Evolutionary conservation across 2,888 invertebrate genomes (phyloP), one percentile per base, ranked within the genome.

Genomic region (Acleris sparsana): DNA sequence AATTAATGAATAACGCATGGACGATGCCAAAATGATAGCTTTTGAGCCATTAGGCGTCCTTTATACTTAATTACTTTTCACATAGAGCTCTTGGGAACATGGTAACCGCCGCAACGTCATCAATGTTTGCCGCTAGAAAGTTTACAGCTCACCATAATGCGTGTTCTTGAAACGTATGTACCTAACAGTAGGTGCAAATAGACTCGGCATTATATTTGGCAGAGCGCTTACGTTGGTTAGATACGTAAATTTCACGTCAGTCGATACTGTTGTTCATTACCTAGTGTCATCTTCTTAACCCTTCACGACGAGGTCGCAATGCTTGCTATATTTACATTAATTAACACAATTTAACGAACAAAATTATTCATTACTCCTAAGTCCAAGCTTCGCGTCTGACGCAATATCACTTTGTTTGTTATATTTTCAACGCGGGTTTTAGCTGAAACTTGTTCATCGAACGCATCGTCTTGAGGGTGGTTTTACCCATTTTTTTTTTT

Each of bases 311-410:
- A 33, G 63, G 63, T 57, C 57, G 46, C 57, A 63, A 44, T 33
- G 52, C 52, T 57, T 46, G 55, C 60, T 44, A 29, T 48, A 66
- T 66, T 66, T 66, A 66, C 66, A 66, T 66, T 22, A 33, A 66
- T 66, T 66, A 62, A 46, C 66, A 64, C 59, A 62, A 62, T 52
- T 62, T 62, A 57, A 62, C 51, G 39, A 46, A 66, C 62, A 46
- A 66, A 66, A 62, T 57, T 25, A 57, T 39, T 46, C 61, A 55
- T 33, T 20, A 33, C 55, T 25, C 49, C 33, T 46, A 39, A 17
- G 46, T 48, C 46, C 39, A 39, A 53, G 18, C 29, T 43, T 46
- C 18, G 17, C 22, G 17, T 49, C 48, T 58, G 58, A 49, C 58
- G 58, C 49, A 58, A 58, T 33, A 46, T 16, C 16, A 33, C n/a